Conservation (phyloP, 92 coral and sea anemone genomes). For the Micromussa lordhowensis region DNA sequence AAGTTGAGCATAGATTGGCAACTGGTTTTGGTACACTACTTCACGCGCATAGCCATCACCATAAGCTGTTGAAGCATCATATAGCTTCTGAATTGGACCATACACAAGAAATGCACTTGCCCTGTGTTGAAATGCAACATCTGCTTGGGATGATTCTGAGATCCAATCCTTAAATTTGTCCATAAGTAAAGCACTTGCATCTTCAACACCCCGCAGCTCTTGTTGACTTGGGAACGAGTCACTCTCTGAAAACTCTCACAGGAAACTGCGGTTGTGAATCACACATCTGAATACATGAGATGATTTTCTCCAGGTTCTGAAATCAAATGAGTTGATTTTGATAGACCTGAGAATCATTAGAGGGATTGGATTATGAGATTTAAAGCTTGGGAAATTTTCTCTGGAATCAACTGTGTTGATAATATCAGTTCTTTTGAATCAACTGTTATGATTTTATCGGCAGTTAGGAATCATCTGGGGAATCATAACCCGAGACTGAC, state of each 20-base stretch:
- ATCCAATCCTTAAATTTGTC: slow-evolving; percentile 45
- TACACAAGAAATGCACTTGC: slow-evolving; percentile 38
- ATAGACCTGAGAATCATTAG: too few relatives aligned
- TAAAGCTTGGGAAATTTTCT: too few relatives aligned
- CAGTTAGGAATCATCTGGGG: too few relatives aligned
- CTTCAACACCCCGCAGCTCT: slow-evolving; percentile 2
- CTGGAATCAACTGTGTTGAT: too few relatives aligned
- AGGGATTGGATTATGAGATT: too few relatives aligned
- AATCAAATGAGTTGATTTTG: too few relatives aligned
- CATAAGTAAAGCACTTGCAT: slow-evolving; percentile 19
- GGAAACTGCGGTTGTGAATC: too few relatives aligned
- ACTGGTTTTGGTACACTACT: slow-evolving; percentile 34
- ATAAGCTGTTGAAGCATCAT: slow-evolving; percentile 27
- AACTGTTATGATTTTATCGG: too few relatives aligned
- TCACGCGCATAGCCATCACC: slow-evolving; percentile 50
- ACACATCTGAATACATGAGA: too few relatives aligned
- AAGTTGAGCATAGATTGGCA: slow-evolving; percentile 67
- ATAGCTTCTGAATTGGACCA: slow-evolving; percentile 49
- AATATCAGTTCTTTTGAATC: too few relatives aligned
- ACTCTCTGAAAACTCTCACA: slow-evolving; percentile 41
- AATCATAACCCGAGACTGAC: too few relatives aligned
- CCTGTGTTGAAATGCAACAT: slow-evolving; percentile 33
- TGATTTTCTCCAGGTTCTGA: too few relatives aligned
- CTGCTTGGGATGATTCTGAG: not conserved
- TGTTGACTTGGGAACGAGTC: slow-evolving; percentile 32